Percentiles rank a stretch among this genome's conserved stretches.
Conservation (phyloP, 1,140 invertebrate genomes). For the Saccostrea glomerata region DNA sequence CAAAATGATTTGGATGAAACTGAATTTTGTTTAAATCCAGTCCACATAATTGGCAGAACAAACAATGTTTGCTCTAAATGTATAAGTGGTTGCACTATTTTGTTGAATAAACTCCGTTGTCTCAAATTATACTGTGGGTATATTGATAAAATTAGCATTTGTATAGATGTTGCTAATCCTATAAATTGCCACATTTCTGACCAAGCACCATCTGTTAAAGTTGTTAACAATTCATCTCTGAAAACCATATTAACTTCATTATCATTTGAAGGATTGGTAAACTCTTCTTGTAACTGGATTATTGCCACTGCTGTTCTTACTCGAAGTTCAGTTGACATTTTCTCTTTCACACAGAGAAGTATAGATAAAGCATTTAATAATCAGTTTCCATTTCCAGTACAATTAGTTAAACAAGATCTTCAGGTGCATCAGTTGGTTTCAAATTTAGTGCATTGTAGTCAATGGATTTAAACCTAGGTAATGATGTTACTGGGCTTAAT, state of each 20-base stretch:
- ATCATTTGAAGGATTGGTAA: constrained; percentile 15
- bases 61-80: not conserved
- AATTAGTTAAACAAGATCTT: not conserved
- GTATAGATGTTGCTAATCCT: constrained; percentile 10
- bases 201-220: constrained; percentile 19
- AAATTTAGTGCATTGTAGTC: not conserved
- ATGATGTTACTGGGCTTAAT: constrained; percentile 2
- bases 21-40: not conserved
- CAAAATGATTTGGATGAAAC: constrained; percentile 1
- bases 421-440: not conserved
- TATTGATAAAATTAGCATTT: constrained; percentile 37
- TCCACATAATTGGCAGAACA: not conserved
- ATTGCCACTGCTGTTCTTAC: constrained; percentile 23
- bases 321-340: constrained; percentile 18
- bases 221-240: constrained; percentile 26
- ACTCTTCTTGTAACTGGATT: not conserved
- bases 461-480: not conserved
- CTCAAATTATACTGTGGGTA: constrained; percentile 12
- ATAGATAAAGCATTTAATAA: constrained; percentile 32
- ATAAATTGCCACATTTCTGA: constrained; percentile 39
- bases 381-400: constrained; percentile 36
- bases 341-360: constrained; percentile 9
- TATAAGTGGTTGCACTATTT: not conserved
- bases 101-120: not conserved
- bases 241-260: constrained; percentile 14